Evolutionary conservation across 1,140 invertebrate species (phyloP), one percentile per base, ranked within the genome.

Genomic region (Polypedilum vanderplanki): DNA sequence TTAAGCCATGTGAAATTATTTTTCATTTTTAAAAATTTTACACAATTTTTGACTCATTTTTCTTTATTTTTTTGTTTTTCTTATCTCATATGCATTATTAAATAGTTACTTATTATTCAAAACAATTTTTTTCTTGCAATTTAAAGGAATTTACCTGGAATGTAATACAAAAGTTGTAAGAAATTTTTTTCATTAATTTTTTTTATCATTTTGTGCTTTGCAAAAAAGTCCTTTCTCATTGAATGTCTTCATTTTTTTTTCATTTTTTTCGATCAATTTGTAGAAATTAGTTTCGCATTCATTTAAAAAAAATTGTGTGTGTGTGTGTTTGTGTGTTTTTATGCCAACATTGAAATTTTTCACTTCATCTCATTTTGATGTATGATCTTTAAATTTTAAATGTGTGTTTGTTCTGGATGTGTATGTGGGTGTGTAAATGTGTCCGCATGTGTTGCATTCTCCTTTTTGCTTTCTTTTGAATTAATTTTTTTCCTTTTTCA

Each of bases 201-300:
- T 33, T 33, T 33, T 33, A 33, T 33, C 24, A 33, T 57, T 57
- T 57, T 57, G 46, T 57, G 46, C 46, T 57, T 57, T 57, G 46
- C 46, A 57, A 57, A 57, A n/a, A 57, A 57, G 46, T 57, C 46
- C 46, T 57, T 57, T 57, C 46, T 57, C 46, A 57, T n/a, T 57
- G 46, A 57, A 57, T 57, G n/a, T 57, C n/a, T 57, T 57, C 46
- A n/a, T n/a, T 15, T 15, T 57, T 15, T 15, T 57, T 57, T n/a
- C n/a, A n/a, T n/a, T 57, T 57, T 9, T 46, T 57, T 57, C 12
- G 12, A 57, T 57, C n/a, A 15, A 15, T 57, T 33, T 57, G 12
- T 57, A 57, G n/a, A 57, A 57, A 9, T 57, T 57, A 33, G 24
- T 57, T 57, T n/a, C 46, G 46, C 46, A 57, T 57, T 57, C 46